Evolutionary conservation across 2,888 invertebrate species (phyloP), one percentile per base, ranked within the genome.

Genomic region (Drosophila austrosaltans): DNA sequence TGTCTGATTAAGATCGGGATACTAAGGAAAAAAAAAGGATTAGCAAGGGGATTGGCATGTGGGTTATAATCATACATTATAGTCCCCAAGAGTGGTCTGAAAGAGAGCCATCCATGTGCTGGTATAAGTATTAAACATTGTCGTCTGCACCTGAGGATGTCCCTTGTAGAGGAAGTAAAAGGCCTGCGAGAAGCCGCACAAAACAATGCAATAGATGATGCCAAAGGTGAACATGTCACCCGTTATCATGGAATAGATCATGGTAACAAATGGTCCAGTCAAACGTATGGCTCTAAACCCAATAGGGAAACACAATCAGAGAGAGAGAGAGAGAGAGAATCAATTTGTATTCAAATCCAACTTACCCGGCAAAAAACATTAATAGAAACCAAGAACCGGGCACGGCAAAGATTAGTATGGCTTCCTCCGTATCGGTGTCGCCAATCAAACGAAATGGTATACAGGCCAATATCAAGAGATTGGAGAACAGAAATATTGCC

Each of bases 241-340:
- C 0, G 97, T 97, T 90, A 99, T 97, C 99, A 99, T 99, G 89
- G 98, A 98, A 94, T 98, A 99, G 82, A 99, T 98, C 98, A 99
- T 99, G 10, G 99, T 99, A 69, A 99, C 99, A 93, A 99, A 99
- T 0, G 99, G 99, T 53, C 99, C 99, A 0, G 99, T 99, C 86
- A 99, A 93, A 69, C 97, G 96, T 39, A 98, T 96, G 44, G 98
- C 98, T 6, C 98, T 98, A 93, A 3, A 76, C 77, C 5, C 5
- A 0, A 1, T 2, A 16, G 16, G 0, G 7, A 12, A 12, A 36
- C 0, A 0, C 12, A 6, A 16, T n/a, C 2, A 3, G 2, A 6
- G 8, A 5, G 16, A 16, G 16, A 16, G 16, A 0, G 16, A 16
- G 16, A 16, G 16, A 16, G 16, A 16, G 10, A 8, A 4, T 1